phyloP scores from a whole-genome alignment of 2,888 invertebrate genomes.

The Hesperia comma region DNA sequence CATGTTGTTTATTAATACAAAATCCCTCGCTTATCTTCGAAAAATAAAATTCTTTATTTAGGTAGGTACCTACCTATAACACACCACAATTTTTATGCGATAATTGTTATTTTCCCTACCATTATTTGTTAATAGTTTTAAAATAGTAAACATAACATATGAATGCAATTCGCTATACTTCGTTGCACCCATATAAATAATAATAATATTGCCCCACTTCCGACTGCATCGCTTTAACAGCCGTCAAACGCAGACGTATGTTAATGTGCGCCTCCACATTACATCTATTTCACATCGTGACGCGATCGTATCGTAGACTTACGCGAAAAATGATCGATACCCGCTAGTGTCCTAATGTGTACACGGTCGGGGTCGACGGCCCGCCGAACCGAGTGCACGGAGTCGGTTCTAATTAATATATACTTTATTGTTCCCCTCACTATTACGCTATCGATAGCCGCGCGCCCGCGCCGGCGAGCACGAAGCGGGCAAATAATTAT shows the following conservation, averaged over 20 bases:
- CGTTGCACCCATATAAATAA: constrained; percentile 1
- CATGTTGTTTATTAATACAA: no score
- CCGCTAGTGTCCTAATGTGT: constrained; percentile 51
- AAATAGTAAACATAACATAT: no score
- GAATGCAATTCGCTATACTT: no score
- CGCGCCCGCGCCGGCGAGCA: constrained; percentile 69
- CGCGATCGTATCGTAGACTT: constrained; percentile 46
- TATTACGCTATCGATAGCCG: constrained; percentile 68
- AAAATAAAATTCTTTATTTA: no score
- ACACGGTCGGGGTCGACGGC: constrained; percentile 53
- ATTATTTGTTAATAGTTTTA: no score
- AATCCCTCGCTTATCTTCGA: no score
- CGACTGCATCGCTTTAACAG: constrained; percentile 13
- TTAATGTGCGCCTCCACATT: constrained; percentile 30
- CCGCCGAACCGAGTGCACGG: constrained; percentile 51
- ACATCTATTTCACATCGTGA: constrained; percentile 44
- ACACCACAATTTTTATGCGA: no score
- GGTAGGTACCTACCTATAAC: no score
- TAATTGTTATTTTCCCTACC: no score
- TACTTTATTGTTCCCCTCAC: constrained; percentile 81
- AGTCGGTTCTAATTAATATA: constrained; percentile 77
- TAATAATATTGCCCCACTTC: neutral
- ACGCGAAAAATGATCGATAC: constrained; percentile 55
- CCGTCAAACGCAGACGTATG: constrained; percentile 2
- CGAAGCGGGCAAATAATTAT: constrained; percentile 82